These are phyloP conservation scores for Argyrosomus japonicus DNA, from an alignment of 2,113 vertebrate genomes.

Conservation along the genomic window DNA sequence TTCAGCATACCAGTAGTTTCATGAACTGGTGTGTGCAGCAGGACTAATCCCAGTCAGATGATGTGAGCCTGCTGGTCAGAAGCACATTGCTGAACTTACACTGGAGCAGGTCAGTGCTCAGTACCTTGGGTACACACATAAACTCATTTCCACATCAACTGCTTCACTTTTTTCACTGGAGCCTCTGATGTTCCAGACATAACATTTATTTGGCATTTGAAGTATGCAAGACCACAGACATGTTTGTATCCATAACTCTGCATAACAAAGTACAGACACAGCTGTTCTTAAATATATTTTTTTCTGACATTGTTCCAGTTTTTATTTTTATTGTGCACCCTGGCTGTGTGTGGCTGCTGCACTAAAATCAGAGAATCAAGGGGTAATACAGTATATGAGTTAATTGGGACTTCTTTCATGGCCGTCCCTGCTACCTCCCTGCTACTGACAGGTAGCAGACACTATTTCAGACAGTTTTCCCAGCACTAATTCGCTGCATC, in stretches of 20 bases:
- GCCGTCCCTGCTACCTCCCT: background rate
- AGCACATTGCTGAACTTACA: conserved; percentile 21
- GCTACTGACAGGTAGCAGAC: background rate
- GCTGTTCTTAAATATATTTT: background rate
- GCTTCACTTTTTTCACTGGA: background rate
- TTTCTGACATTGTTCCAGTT: background rate
- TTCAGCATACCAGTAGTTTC: background rate
- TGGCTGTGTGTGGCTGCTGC: background rate
- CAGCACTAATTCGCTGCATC: conserved; percentile 10
- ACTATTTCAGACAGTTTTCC: background rate
- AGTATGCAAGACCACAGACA: background rate
- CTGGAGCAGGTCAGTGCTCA: background rate
- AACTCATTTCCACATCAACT: background rate
- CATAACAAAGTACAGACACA: background rate
- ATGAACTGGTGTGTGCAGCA: conserved; percentile 4
- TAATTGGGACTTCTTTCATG: background rate
- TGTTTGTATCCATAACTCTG: background rate
- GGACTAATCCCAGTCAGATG: conserved; percentile 67
- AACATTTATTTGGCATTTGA: background rate
- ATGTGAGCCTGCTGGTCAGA: conserved; percentile 34
- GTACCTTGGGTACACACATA: background rate
- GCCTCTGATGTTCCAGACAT: background rate
- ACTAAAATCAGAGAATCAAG: background rate
- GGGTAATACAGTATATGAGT: background rate
- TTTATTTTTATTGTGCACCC: background rate